phyloP scores from a whole-genome alignment of 2,888 invertebrate species.

The Drosophila lutescens region DNA sequence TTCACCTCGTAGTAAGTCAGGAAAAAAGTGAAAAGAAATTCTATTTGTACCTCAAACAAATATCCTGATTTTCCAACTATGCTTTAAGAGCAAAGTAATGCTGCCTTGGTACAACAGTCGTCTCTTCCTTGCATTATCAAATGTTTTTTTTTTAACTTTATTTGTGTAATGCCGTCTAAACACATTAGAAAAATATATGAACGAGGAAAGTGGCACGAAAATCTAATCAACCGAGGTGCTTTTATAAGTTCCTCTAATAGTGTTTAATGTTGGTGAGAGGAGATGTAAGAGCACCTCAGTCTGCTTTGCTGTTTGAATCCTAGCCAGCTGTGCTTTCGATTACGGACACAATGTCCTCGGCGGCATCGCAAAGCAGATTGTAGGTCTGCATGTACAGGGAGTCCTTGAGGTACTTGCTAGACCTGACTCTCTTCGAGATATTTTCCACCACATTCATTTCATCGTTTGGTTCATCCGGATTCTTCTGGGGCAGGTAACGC shows the following conservation, averaged over 20 bases:
- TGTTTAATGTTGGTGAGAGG: not conserved
- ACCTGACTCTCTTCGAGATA: slow-evolving; percentile 46
- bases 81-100: too few species aligned
- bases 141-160: not conserved
- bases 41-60: too few species aligned
- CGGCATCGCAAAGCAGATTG: slow-evolving; percentile 68
- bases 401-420: slow-evolving; percentile 70
- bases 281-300: not conserved
- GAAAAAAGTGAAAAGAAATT: too few species aligned
- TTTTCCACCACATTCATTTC: slow-evolving; percentile 22
- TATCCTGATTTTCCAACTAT: too few species aligned
- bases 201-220: not conserved
- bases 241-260: not conserved
- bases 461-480: not conserved
- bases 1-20: too few species aligned
- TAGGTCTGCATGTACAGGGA: slow-evolving; percentile 80
- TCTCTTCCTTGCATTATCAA: not conserved
- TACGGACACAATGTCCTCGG: slow-evolving; percentile 78
- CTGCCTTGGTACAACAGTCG: too few species aligned
- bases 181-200: slow-evolving; percentile 1
- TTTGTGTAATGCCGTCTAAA: not conserved
- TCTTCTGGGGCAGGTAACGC: slow-evolving; percentile 10
- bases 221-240: too few species aligned
- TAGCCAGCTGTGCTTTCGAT: slow-evolving; percentile 67
- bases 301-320: too few species aligned